phyloP scores from a whole-genome alignment of 2,797 vertebrate genomes.

The Ispidina lecontei region DNA sequence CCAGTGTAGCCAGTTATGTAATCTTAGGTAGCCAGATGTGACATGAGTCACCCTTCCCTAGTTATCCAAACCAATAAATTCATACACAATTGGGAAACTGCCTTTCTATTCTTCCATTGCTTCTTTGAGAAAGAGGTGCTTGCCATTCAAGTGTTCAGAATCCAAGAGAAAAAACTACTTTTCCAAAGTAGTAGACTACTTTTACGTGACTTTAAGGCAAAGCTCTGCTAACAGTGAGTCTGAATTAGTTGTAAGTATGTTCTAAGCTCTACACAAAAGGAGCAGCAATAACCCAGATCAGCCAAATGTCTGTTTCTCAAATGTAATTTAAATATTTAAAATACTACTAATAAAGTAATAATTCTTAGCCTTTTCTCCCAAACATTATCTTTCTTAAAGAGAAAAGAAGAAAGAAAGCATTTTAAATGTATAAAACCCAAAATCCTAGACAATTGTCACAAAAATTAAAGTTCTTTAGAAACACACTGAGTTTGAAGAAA shows the following conservation, averaged over 20 bases:
- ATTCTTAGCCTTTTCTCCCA: background rate
- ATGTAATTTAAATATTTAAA: background rate
- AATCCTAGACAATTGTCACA: slow-evolving; percentile 5
- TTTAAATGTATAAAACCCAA: slow-evolving; percentile 37
- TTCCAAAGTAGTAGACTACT: background rate
- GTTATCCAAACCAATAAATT: background rate
- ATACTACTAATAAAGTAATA: background rate
- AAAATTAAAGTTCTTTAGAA: background rate
- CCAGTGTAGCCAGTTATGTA: background rate
- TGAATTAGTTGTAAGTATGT: background rate
- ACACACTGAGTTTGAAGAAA: slow-evolving; percentile 32
- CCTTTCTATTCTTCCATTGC: background rate
- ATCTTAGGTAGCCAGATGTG: background rate
- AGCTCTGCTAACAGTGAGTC: background rate
- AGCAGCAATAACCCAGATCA: background rate
- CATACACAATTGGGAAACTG: background rate
- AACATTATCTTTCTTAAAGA: slow-evolving; percentile 42
- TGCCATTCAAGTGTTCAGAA: background rate
- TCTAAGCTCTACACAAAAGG: background rate
- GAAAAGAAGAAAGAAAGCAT: slow-evolving; percentile 35
- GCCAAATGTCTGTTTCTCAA: background rate
- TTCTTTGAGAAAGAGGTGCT: background rate
- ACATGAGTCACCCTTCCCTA: background rate
- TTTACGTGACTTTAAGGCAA: background rate
- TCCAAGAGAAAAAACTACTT: background rate